A percentile compares a stretch with the other conserved stretches of the same genome.
phyloP scores from a whole-genome alignment of 2,113 vertebrate species.

The Petrocephalus microphthalmus region DNA sequence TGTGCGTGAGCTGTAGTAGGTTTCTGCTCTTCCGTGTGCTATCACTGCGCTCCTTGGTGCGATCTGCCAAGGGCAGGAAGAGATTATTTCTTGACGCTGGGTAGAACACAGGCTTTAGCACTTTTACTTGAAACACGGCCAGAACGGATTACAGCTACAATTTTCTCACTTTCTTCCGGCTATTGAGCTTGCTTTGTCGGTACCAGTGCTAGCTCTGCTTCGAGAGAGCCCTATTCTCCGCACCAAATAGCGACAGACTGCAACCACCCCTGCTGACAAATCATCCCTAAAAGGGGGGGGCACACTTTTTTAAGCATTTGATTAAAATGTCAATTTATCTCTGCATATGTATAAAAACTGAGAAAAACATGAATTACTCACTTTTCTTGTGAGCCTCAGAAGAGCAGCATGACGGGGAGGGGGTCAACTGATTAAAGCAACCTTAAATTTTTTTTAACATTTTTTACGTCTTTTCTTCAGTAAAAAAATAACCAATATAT shows the following conservation, averaged over 20 bases:
- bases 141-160: background rate
- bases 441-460: background rate
- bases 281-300: background rate
- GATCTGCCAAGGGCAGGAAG: conserved; percentile 3
- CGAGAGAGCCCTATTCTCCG: background rate
- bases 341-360: background rate
- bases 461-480: background rate
- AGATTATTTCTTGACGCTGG: background rate
- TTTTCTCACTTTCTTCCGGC: background rate
- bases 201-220: background rate
- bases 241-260: background rate
- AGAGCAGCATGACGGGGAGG: background rate
- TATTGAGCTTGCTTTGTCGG: background rate
- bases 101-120: background rate
- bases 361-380: background rate
- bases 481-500: background rate
- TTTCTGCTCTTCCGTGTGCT: background rate
- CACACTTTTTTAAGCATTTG: background rate
- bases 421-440: background rate
- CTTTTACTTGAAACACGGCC: conserved; percentile 2
- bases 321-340: background rate
- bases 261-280: background rate
- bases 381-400: background rate
- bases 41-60: background rate
- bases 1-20: background rate